Evolutionary conservation across 2,797 vertebrate genomes (phyloP), one percentile per base, ranked within the genome.

Genomic region (Catharus ustulatus): DNA sequence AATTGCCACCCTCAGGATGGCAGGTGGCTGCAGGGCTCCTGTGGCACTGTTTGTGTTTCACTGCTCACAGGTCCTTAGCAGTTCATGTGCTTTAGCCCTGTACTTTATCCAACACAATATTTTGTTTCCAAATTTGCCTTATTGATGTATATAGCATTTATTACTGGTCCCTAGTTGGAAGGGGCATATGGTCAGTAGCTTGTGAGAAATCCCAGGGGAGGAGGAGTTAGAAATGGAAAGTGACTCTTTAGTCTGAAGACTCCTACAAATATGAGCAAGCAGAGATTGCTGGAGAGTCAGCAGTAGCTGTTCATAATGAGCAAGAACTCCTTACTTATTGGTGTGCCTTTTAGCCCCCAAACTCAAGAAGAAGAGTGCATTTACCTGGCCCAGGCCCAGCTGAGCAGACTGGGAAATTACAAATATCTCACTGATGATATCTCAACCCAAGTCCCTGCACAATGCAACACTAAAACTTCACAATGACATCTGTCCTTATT

Each of bases 401-500:
- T 76, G 54, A 87, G 62, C 5, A 13, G 54, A 32, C 67, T 73
- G 55, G 57, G 54, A 54, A 71, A 90, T 66, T 20, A 74, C 7
- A 38, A 73, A 7, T 62, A 72, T 91, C 51, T n/a, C 68, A 72
- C 34, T 45, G 71, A 32, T 63, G 55, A 55, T 78, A 57, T 30
- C 72, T 72, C 77, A 94, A 73, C 16, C 29, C n/a, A 79, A 87
- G 54, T 54, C 73, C 32, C 79, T 83, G 78, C 63, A 91, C 84
- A 96, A 93, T 27, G 17, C 80, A 91, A 49, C 26, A 38, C 59
- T 78, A 38, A 73, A 90, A 84, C 87, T 86, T 73, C 76, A 67
- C 69, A 43, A 66, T 8, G 42, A 46, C 79, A 82, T 82, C 73
- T 94, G 89, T 94, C 85, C 78, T 59, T 85, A 66, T 97, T 94